These are phyloP conservation scores for Frankliniella intonsa DNA, from an alignment of 2,888 invertebrate genomes.

Conservation along the genomic window DNA sequence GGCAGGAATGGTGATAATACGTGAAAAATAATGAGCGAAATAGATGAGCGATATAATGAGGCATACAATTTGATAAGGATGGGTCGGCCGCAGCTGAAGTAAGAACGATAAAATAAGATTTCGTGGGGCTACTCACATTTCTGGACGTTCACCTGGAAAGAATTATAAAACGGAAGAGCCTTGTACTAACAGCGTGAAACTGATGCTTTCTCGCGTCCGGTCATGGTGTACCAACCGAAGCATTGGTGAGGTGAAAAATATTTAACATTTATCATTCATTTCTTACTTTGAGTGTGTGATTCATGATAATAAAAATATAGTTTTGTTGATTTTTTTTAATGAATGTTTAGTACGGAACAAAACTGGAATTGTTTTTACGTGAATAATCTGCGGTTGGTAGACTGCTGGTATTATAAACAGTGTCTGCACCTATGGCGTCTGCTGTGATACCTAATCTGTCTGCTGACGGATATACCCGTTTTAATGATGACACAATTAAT, in stretches of 20 bases:
- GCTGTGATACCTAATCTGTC: slow-evolving; percentile 18
- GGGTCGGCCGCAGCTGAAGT: not conserved
- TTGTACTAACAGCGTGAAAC: not conserved
- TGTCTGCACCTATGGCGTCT: slow-evolving; percentile 15
- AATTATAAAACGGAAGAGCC: not conserved
- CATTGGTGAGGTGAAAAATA: too few relatives aligned
- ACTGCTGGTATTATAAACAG: not conserved
- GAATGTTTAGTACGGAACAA: too few relatives aligned
- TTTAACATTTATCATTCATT: too few relatives aligned
- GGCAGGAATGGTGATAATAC: not conserved
- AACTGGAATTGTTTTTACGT: too few relatives aligned
- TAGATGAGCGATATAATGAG: not conserved
- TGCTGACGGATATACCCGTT: slow-evolving; percentile 13
- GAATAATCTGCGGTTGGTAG: too few relatives aligned
- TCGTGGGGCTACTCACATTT: not conserved
- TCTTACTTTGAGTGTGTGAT: too few relatives aligned
- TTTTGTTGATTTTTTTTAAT: too few relatives aligned
- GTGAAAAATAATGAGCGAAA: not conserved
- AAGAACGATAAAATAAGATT: not conserved
- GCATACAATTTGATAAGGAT: not conserved
- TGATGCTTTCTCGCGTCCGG: not conserved
- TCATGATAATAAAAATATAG: too few relatives aligned
- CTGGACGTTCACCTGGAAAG: not conserved
- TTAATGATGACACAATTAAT: slow-evolving; percentile 7
- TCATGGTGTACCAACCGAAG: not conserved